These are phyloP conservation scores for Labroides dimidiatus DNA, from an alignment of 2,797 vertebrate genomes.

Conservation along the genomic window DNA sequence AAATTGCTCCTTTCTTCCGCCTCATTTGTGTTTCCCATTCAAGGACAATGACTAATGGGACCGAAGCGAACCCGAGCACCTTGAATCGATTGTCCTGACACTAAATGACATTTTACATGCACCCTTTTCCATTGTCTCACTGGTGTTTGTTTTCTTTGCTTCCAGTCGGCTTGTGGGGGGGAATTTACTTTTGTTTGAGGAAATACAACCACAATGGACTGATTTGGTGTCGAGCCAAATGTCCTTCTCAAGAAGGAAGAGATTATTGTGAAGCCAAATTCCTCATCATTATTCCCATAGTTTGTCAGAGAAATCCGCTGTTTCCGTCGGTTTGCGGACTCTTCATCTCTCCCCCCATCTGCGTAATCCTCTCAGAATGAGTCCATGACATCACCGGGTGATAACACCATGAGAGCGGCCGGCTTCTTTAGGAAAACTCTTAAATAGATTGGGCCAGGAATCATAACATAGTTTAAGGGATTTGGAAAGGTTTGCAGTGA, in stretches of 20 bases:
- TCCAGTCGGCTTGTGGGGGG: conserved; percentile 49
- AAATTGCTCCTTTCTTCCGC: conserved; percentile 32
- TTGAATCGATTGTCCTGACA: conserved; percentile 53
- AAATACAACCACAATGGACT: conserved; percentile 56
- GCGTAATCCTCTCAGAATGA: conserved; percentile 68
- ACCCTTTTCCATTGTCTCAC: conserved; percentile 62
- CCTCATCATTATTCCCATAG: conserved; percentile 68
- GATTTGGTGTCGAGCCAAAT: conserved; percentile 54
- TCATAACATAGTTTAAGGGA: conserved; percentile 74
- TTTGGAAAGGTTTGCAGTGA: conserved; percentile 70
- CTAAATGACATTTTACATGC: conserved; percentile 30
- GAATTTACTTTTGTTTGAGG: conserved; percentile 53
- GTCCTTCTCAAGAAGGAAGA: conserved; percentile 45
- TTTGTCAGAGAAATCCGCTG: conserved; percentile 66
- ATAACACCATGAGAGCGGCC: conserved; percentile 64
- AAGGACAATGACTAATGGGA: conserved; percentile 66
- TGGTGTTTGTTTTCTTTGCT: conserved; percentile 52
- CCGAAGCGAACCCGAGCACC: conserved; percentile 20
- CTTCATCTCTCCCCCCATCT: conserved; percentile 59
- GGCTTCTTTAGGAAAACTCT: conserved; percentile 61
- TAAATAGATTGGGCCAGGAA: conserved; percentile 54
- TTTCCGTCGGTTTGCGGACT: conserved; percentile 63
- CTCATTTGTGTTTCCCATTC: conserved; percentile 44
- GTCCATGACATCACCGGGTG: conserved; percentile 73
- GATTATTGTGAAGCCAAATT: conserved; percentile 54